These are phyloP conservation scores for Mercenaria mercenaria DNA, from an alignment of 1,140 invertebrate genomes.

Conservation along the genomic window DNA sequence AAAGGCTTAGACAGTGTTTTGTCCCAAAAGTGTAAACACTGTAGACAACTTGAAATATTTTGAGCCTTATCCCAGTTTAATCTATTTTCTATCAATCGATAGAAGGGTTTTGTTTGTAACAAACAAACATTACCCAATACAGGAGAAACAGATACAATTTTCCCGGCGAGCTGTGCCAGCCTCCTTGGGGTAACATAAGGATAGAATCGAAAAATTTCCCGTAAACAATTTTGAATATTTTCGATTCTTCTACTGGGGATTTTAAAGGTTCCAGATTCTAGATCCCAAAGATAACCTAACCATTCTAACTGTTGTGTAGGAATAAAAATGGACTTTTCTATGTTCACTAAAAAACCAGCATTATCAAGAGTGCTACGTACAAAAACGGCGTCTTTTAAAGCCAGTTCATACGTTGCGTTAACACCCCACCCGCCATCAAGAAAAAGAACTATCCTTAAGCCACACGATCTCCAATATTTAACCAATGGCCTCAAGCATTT, in stretches of 20 bases:
- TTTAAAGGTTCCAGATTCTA: neutral
- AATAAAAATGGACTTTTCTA: no score
- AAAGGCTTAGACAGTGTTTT: no score
- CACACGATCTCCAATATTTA: no score
- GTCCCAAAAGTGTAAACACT: no score
- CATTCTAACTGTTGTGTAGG: conserved; percentile 57
- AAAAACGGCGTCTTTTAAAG: no score
- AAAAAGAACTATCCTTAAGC: no score
- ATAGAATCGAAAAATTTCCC: neutral
- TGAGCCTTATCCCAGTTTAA: neutral
- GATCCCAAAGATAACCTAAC: conserved; percentile 49
- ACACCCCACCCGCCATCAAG: no score
- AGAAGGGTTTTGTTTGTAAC: conserved; percentile 46
- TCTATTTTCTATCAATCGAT: neutral
- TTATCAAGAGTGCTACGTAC: no score
- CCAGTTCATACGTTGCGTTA: no score
- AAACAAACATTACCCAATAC: conserved; percentile 49
- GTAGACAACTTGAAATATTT: neutral
- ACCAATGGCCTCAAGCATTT: no score
- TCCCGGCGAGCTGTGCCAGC: conserved; percentile 25
- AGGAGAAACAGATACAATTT: conserved; percentile 58
- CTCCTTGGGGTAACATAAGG: conserved; percentile 8
- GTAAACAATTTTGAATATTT: neutral
- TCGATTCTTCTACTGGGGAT: conserved; percentile 49
- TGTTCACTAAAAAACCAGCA: no score